Evolutionary conservation across 2,797 vertebrate genomes (phyloP).

Genomic region (Eulemur mongoz): DNA sequence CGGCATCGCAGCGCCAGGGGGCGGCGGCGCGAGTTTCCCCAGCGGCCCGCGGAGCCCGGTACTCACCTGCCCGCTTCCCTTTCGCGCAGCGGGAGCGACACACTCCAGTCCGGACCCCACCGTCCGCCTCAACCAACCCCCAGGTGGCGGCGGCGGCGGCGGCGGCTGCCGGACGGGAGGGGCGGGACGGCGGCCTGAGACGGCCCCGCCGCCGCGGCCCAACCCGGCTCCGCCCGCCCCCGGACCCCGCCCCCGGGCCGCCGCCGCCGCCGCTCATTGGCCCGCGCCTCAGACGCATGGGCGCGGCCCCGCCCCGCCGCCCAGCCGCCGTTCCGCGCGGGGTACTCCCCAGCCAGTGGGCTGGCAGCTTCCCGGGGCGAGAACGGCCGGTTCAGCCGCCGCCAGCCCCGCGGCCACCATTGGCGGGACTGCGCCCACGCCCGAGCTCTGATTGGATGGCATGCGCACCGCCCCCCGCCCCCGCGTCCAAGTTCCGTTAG

Average conservation of each 20-base stretch:
- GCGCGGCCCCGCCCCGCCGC: background rate
- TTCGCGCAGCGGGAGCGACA: constrained; percentile 33
- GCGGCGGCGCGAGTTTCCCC: background rate
- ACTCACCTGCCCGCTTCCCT: constrained; percentile 79
- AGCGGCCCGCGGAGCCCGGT: background rate
- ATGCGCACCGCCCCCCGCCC: background rate
- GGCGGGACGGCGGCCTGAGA: constrained; percentile 73
- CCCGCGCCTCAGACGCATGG: background rate
- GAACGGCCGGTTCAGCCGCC: background rate
- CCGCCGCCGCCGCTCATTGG: constrained; percentile 76
- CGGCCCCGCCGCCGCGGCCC: constrained; percentile 71
- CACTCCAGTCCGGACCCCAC: constrained; percentile 63
- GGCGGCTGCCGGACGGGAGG: constrained; percentile 67
- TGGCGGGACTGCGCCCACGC: constrained; percentile 25
- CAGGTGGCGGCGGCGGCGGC: constrained; percentile 38
- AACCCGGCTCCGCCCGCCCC: constrained; percentile 45
- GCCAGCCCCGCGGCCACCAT: background rate
- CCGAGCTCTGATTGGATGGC: background rate
- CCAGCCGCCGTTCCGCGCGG: background rate
- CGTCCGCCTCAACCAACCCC: constrained; percentile 76
- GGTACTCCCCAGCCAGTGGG: constrained; percentile 50
- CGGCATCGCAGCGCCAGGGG: background rate
- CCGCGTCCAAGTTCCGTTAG: constrained; percentile 69
- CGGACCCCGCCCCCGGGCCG: background rate
- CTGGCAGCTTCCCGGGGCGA: background rate